Evolutionary conservation across 2,888 invertebrate genomes (phyloP).

Genomic region (Dermolepida albohirtum): DNA sequence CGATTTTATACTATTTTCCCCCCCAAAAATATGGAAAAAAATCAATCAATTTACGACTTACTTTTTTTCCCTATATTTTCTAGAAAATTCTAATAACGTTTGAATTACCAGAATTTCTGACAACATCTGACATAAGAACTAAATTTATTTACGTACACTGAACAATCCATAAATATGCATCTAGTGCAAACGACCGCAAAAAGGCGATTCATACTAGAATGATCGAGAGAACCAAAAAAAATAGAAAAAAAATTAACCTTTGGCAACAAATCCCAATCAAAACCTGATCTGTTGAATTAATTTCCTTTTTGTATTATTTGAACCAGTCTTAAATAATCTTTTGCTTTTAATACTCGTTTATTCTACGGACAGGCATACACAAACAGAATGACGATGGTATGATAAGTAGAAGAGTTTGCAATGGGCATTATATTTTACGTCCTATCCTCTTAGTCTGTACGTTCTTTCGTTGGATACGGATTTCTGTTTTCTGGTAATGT

Average conservation of each 20-base stretch:
- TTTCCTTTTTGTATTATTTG: neutral
- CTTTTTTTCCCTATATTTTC: too few species aligned
- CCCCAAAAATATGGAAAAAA: too few species aligned
- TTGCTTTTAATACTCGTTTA: slow-evolving; percentile 21
- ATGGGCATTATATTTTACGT: neutral
- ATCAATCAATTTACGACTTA: too few species aligned
- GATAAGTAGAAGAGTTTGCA: neutral
- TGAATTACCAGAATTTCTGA: too few species aligned
- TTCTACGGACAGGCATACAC: slow-evolving; percentile 6
- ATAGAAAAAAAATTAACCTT: slow-evolving; percentile 1
- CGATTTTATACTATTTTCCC: too few species aligned
- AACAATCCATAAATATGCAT: too few species aligned
- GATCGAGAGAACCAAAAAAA: neutral
- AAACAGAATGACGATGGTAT: slow-evolving; percentile 3
- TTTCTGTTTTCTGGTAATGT: slow-evolving; percentile 46
- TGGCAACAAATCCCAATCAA: neutral
- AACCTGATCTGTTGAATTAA: neutral
- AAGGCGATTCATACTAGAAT: too few species aligned
- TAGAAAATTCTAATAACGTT: too few species aligned
- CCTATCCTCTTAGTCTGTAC: slow-evolving; percentile 55
- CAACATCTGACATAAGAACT: too few species aligned
- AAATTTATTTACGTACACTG: too few species aligned
- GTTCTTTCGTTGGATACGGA: slow-evolving; percentile 50
- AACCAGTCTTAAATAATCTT: slow-evolving; percentile 14
- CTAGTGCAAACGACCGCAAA: too few species aligned